Conservation (phyloP, 2,113 vertebrate genomes). For the Sitta europaea region DNA sequence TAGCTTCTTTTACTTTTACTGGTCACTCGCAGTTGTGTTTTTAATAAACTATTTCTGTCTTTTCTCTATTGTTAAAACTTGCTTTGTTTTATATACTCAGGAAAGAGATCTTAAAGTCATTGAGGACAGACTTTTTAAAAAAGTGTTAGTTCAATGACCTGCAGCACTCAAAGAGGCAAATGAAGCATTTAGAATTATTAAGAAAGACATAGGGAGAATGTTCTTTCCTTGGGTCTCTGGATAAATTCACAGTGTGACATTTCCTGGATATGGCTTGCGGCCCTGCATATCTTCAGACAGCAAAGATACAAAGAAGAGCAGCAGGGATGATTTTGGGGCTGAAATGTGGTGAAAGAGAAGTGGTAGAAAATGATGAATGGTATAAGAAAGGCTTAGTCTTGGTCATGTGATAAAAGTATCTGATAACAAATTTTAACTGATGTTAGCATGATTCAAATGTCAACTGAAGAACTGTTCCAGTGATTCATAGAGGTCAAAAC, state of each 20-base stretch:
- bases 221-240: neutral
- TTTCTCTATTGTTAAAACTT: conserved; percentile 8
- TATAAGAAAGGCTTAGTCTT: neutral
- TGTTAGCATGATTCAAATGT: neutral
- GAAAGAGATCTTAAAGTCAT: neutral
- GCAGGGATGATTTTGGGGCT: neutral
- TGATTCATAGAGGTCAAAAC: neutral
- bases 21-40: neutral
- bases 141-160: neutral
- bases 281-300: neutral
- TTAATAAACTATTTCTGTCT: neutral
- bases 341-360: neutral
- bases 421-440: neutral
- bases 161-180: conserved; percentile 4
- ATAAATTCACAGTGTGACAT: neutral
- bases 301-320: neutral
- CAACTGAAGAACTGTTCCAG: neutral
- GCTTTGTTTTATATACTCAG: neutral
- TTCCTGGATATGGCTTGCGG: neutral
- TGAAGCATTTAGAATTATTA: conserved; percentile 1
- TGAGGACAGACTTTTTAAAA: neutral
- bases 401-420: neutral
- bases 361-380: neutral
- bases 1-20: neutral
- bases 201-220: neutral